These are phyloP conservation scores for Pipistrellus pygmaeus DNA, from an alignment of 2,797 vertebrate species.

Conservation along the genomic window DNA sequence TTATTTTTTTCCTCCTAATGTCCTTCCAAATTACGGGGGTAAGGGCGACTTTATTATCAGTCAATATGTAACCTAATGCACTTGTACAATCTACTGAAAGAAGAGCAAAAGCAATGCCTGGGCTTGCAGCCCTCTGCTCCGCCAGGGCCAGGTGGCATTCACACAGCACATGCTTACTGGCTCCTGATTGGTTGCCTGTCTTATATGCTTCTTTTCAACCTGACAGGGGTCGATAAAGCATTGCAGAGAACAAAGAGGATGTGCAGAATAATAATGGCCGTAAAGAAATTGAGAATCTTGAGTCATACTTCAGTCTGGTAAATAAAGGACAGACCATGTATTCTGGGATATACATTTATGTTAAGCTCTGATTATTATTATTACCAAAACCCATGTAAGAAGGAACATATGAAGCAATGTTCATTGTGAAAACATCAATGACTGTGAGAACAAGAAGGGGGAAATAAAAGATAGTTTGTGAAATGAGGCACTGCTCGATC, in stretches of 20 bases:
- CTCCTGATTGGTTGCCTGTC: neutral
- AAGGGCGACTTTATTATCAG: neutral
- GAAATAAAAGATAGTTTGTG: neutral
- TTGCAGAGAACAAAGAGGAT: conserved; percentile 8
- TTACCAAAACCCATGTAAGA: neutral
- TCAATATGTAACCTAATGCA: neutral
- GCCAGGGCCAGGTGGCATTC: neutral
- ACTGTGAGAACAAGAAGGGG: neutral
- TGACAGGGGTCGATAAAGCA: conserved; percentile 27
- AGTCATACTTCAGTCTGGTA: neutral
- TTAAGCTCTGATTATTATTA: conserved; percentile 5
- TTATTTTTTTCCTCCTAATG: neutral
- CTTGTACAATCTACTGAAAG: neutral
- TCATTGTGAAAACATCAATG: neutral
- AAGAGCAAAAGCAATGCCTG: neutral
- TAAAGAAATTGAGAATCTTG: conserved; percentile 2
- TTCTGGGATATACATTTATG: neutral
- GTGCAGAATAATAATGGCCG: conserved; percentile 45
- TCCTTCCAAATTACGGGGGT: neutral
- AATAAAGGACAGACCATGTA: neutral
- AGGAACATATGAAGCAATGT: neutral
- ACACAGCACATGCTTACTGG: neutral
- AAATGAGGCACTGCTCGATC: neutral
- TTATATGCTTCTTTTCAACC: conserved; percentile 38
- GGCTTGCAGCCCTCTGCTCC: neutral